Evolutionary conservation across 2,888 invertebrate species (phyloP), one percentile per base, ranked within the genome.

Genomic region (Galeopsomyia nigrocyanea): DNA sequence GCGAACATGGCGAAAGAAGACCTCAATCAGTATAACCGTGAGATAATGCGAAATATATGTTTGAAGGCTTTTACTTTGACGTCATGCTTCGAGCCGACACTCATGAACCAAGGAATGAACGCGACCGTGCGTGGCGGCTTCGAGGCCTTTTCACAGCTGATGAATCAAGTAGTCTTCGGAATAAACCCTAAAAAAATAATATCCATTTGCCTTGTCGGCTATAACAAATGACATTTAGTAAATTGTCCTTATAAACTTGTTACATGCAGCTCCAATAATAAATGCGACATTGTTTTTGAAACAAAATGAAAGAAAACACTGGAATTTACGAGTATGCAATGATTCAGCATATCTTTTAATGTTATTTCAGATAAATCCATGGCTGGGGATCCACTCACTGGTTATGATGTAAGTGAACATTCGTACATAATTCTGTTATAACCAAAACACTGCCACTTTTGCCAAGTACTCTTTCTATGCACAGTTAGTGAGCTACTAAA

Each of bases 391-490:
- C 90, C 89, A 88, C 88, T 89, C 88, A 89, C 87, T 79, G 89
- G 89, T 72, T 89, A 90, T 86, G 90, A 91, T 83, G 91, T 91
- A 86, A 91, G 91, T 91, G 86, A 76, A 68, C 31, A 55, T 49
- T 9, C n/a, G 22, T 3, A 49, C 22, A 22, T 46, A 7, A 31
- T 31, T 50, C 10, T 46, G 17, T 22, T 16, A 16, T 22, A 31
- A 10, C 19, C 7, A 51, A 22, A 31, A 31, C 26, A 9, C 16
- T 17, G 26, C 58, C 19, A 14, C 10, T 9, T 39, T 3, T 39
- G 1, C 13, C 39, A 39, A 39, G 39, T 10, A 39, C 39, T 39
- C 39, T 39, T n/a, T 61, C 17, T 21, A 17, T 49, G 5, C 6
- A 10, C 14, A 57, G 14, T 68, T 53, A 60, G 46, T 10, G 16